phyloP scores from a whole-genome alignment of 2,888 invertebrate species.

The Lochmaea crataegi region DNA sequence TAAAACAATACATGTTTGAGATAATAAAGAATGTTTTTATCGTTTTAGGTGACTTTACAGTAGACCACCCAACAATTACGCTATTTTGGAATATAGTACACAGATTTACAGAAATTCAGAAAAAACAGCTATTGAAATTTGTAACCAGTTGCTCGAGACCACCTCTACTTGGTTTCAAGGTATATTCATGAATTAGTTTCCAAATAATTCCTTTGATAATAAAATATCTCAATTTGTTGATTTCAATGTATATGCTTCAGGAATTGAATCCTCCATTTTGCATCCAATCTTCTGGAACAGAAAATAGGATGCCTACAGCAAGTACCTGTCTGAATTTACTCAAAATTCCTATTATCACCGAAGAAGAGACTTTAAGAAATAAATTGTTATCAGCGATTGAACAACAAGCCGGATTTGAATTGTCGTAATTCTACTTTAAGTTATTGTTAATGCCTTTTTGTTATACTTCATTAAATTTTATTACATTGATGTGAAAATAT shows the following conservation, averaged over 20 bases:
- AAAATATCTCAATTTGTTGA: not conserved
- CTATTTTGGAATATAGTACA: conserved; percentile 92
- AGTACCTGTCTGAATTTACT: conserved; percentile 98
- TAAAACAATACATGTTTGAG: no score
- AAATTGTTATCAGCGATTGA: conserved; percentile 94
- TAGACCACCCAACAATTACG: conserved; percentile 85
- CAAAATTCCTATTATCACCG: conserved; percentile 91
- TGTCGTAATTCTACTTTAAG: conserved; percentile 71
- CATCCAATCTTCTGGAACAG: conserved; percentile 91
- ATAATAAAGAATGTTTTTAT: conserved; percentile 4
- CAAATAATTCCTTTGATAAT: not conserved
- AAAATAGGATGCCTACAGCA: conserved; percentile 94
- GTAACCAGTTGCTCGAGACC: conserved; percentile 98
- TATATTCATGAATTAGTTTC: conserved; percentile 59
- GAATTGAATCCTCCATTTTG: conserved; percentile 96
- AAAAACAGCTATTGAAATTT: conserved; percentile 92
- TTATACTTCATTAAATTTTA: conserved; percentile 26
- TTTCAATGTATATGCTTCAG: conserved; percentile 65
- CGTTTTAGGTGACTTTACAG: conserved; percentile 79
- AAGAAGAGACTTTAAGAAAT: conserved; percentile 79
- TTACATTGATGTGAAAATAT: conserved; percentile 14
- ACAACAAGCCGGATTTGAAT: conserved; percentile 95
- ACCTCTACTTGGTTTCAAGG: conserved; percentile 96
- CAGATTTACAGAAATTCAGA: conserved; percentile 84
- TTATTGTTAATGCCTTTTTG: conserved; percentile 32